A percentile compares a stretch with the other conserved stretches of the same genome.
Evolutionary conservation across 23 tunicate genomes (phyloP).

Genomic region (Halocynthia aurantium): DNA sequence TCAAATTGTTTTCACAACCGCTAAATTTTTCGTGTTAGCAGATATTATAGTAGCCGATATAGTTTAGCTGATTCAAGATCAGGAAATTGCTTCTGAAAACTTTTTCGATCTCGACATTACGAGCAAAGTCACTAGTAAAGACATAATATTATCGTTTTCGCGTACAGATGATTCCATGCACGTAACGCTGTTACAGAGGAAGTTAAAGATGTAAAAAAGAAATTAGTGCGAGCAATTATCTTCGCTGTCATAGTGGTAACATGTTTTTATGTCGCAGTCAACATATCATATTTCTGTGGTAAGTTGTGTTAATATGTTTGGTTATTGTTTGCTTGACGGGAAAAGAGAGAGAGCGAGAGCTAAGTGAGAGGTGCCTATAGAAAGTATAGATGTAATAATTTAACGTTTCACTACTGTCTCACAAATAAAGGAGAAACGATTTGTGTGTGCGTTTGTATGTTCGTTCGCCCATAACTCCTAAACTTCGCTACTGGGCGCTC

Average conservation of each 20-base stretch:
- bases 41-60: slow-evolving; percentile 23
- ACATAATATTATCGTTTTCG: slow-evolving; percentile 29
- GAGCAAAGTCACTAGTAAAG: neutral
- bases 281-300: slow-evolving; percentile 48
- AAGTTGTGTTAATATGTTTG: too few species aligned
- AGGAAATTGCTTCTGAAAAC: slow-evolving; percentile 15
- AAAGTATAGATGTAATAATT: too few species aligned
- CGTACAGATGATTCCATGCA: slow-evolving; percentile 22
- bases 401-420: too few species aligned
- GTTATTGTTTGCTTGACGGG: too few species aligned
- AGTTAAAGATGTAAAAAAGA: slow-evolving; percentile 17
- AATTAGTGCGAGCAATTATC: slow-evolving; percentile 15
- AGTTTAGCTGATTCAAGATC: slow-evolving; percentile 6
- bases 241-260: slow-evolving; percentile 10
- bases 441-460: too few species aligned
- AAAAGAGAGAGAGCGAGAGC: too few species aligned
- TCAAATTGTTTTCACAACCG: slow-evolving; percentile 22
- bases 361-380: too few species aligned
- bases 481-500: too few species aligned
- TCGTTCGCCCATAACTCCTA: too few species aligned
- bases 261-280: slow-evolving; percentile 17
- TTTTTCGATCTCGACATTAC: slow-evolving; percentile 5
- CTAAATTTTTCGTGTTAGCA: slow-evolving; percentile 27
- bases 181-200: slow-evolving; percentile 26
- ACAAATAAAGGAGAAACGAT: too few species aligned